Percentiles rank a stretch among this genome's conserved stretches.
These are phyloP conservation scores for Chondrosia reniformis DNA, from an alignment of 37 sponge, comb jelly and placozoan genomes.

Conservation along the genomic window DNA sequence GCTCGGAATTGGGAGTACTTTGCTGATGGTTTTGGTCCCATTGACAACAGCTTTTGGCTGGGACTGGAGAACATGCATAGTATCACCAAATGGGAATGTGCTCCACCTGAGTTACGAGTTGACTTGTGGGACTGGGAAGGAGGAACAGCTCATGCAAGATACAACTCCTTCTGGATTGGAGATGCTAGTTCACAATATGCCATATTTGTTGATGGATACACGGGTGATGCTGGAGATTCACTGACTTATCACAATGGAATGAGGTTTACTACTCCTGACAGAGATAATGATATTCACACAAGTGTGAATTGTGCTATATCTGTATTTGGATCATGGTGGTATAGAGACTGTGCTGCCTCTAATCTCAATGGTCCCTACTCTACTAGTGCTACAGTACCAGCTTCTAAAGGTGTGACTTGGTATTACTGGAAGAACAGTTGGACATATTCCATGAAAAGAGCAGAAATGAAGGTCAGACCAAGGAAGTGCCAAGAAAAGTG, in stretches of 20 bases:
- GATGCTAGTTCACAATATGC: neutral
- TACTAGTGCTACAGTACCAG: neutral
- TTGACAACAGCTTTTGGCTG: constrained; percentile 15
- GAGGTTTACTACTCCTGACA: neutral
- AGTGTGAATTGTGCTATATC: neutral
- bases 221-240: neutral
- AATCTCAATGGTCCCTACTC: constrained; percentile 10
- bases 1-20: constrained; percentile 10
- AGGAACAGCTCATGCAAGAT: neutral
- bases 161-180: neutral
- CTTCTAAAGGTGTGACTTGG: neutral
- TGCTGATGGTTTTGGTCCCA: constrained; percentile 11
- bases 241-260: neutral
- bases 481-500: no score
- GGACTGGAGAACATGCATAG: constrained; percentile 14
- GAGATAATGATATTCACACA: constrained; percentile 9
- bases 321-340: constrained; percentile 18
- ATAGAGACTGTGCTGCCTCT: neutral
- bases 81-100: neutral
- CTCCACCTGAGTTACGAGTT: neutral
- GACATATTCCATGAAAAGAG: constrained; percentile 1
- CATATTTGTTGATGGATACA: neutral
- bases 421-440: neutral
- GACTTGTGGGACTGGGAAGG: neutral
- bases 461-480: constrained; percentile 17